Base-by-base conservation (phyloP, 2,113 vertebrate genomes). In the Ovibos moschatus region DNA sequence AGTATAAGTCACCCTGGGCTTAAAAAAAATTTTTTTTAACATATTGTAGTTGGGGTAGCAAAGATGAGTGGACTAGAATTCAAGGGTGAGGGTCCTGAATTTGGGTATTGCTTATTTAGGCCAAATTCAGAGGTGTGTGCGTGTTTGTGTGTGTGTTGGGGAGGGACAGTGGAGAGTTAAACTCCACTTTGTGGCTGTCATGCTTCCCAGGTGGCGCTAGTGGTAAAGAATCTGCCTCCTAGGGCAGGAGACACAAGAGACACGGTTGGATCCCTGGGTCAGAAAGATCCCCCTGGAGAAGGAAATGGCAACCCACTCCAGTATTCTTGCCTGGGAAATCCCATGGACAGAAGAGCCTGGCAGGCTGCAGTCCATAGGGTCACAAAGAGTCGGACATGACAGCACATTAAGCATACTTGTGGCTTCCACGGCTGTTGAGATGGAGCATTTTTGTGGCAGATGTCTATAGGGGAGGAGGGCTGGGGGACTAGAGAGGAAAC, bases 51-150 rank as follows among this genome's bases (percentile, higher is more conserved):
- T 97, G 76, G 23, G 1, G 14, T 13, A 93, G 8, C 25, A 64
- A 89, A 93, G 30, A 95, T 50, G 11, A 83, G 7, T 96, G 21
- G 30, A 40, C n/a, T 91, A 62, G 94, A 93, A 82, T 57, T 40
- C 36, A 96, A 92, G 82, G 76, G 30, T 25, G 21, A n/a, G 17
- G 2, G 25, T 60, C 47, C 33, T 86, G 27, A n/a, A 51, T 91
- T 97, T 94, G 30, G 2, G 13, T 93, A 50, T 94, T 89, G 83
- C 64, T 45, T 94, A 79, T 57, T 94, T 91, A 93, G 40, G 36
- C 47, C 51, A 78, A 83, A 89, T 89, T 95, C 67, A 83, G 86
- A 91, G 23, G 33, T 13, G 47, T n/a, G 60, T 43, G 60, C 1
- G 0, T 33, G 51, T 83, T 45, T 53, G 33, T 58, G 30, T 71